Percentiles rank a stretch among this genome's conserved stretches.
Evolutionary conservation across 2,888 invertebrate genomes (phyloP).

Genomic region (Gastrophysa polygoni): DNA sequence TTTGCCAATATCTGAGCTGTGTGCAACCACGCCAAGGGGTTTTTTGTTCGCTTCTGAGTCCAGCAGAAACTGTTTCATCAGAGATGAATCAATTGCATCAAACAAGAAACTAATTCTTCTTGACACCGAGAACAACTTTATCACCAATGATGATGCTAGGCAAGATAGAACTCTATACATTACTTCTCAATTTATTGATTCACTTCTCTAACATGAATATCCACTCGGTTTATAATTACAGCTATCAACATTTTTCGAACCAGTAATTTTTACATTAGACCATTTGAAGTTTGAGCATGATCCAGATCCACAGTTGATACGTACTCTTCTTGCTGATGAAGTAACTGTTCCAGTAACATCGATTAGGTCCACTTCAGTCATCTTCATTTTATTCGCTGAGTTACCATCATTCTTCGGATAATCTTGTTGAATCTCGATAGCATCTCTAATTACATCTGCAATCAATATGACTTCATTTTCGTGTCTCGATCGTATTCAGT

Average conservation of each 20-base stretch:
- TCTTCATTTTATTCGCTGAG: slow-evolving; percentile 13
- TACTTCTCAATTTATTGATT: too few relatives aligned
- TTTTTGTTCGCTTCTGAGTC: too few relatives aligned
- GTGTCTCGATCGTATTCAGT: too few relatives aligned
- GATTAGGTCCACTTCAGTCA: slow-evolving; percentile 11
- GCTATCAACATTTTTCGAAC: background rate
- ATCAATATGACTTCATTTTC: background rate
- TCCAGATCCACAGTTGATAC: slow-evolving; percentile 18
- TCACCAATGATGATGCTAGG: too few relatives aligned
- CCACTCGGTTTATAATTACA: background rate
- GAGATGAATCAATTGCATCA: too few relatives aligned
- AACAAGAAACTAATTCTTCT: too few relatives aligned
- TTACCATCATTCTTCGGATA: slow-evolving; percentile 19
- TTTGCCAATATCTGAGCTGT: too few relatives aligned
- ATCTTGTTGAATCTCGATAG: slow-evolving; percentile 24
- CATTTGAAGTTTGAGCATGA: slow-evolving; percentile 19
- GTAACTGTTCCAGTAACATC: slow-evolving; percentile 20
- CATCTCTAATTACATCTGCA: slow-evolving; percentile 22
- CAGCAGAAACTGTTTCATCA: too few relatives aligned
- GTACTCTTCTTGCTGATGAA: slow-evolving; percentile 10
- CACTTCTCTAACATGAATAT: background rate
- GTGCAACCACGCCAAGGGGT: too few relatives aligned
- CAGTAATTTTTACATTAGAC: slow-evolving; percentile 17
- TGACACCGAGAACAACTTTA: too few relatives aligned
- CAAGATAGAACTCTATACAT: too few relatives aligned